A percentile compares a stretch with the other conserved stretches of the same genome.
phyloP scores from a whole-genome alignment of 2,797 vertebrate genomes.

The Acrossocheilus fasciatus region DNA sequence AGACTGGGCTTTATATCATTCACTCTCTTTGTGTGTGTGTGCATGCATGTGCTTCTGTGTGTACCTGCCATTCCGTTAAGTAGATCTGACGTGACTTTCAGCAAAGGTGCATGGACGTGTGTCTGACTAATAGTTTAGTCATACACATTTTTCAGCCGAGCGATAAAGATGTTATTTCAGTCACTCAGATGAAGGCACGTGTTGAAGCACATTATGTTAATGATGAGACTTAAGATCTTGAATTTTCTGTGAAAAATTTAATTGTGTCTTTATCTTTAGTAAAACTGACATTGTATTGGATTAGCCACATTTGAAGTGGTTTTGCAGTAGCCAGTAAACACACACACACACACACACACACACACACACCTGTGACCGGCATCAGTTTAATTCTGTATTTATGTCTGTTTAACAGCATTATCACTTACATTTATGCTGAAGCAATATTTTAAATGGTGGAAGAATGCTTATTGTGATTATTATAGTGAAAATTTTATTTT shows the following conservation, averaged over 20 bases:
- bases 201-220: not conserved
- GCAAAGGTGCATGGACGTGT: conserved; percentile 1
- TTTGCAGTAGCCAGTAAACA: not conserved
- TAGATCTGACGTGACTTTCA: conserved; percentile 20
- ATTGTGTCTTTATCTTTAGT: not conserved
- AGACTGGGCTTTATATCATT: conserved; percentile 36
- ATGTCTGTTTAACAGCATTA: not conserved
- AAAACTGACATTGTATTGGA: not conserved
- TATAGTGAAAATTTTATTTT: not conserved
- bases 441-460: not conserved
- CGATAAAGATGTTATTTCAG: conserved; percentile 17
- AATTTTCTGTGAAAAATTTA: not conserved
- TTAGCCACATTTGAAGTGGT: not conserved
- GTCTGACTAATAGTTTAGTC: conserved; percentile 7
- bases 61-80: not conserved
- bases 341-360: not conserved
- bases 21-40: conserved; percentile 24
- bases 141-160: not conserved
- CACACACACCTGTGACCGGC: not conserved
- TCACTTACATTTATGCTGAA: not conserved
- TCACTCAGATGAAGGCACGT: not conserved
- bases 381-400: not conserved
- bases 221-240: not conserved
- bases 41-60: not conserved
- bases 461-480: not conserved